Evolutionary conservation across 2,888 invertebrate genomes (phyloP).

Genomic region (Ophion obscuratus): DNA sequence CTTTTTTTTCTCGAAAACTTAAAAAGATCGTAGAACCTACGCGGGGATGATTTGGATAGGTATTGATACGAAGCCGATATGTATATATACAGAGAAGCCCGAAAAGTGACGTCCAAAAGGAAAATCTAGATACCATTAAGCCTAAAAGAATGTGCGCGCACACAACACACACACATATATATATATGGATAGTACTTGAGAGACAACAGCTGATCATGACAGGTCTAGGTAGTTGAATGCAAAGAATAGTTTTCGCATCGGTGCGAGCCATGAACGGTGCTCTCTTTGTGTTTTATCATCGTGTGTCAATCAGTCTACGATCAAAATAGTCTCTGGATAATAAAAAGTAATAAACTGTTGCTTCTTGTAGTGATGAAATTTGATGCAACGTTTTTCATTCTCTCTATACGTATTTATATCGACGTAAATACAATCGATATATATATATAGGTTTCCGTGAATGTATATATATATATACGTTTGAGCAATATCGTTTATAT

Average conservation of each 20-base stretch:
- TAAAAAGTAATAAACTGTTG: not conserved
- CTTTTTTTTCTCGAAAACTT: too few relatives aligned
- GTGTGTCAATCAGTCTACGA: not conserved
- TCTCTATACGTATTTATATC: not conserved
- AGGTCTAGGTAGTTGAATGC: constrained; percentile 24
- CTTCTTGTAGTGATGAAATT: not conserved
- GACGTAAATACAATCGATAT: not conserved
- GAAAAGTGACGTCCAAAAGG: too few relatives aligned
- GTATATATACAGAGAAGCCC: too few relatives aligned
- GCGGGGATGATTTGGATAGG: too few relatives aligned
- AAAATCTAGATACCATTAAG: too few relatives aligned
- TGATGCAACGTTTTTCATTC: not conserved
- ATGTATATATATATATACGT: not conserved
- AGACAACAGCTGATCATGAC: constrained; percentile 60
- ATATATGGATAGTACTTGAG: not conserved
- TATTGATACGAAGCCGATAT: too few relatives aligned
- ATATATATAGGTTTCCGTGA: not conserved
- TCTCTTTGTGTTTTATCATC: not conserved
- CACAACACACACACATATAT: not conserved
- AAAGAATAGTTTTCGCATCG: constrained; percentile 8
- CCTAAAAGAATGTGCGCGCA: too few relatives aligned
- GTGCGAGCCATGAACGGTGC: not conserved
- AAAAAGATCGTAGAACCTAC: too few relatives aligned
- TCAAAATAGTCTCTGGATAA: not conserved
- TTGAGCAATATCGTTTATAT: not conserved